Evolutionary conservation across 2,888 invertebrate species (phyloP), one percentile per base, ranked within the genome.

Genomic region (Ypsolopha scabrella): DNA sequence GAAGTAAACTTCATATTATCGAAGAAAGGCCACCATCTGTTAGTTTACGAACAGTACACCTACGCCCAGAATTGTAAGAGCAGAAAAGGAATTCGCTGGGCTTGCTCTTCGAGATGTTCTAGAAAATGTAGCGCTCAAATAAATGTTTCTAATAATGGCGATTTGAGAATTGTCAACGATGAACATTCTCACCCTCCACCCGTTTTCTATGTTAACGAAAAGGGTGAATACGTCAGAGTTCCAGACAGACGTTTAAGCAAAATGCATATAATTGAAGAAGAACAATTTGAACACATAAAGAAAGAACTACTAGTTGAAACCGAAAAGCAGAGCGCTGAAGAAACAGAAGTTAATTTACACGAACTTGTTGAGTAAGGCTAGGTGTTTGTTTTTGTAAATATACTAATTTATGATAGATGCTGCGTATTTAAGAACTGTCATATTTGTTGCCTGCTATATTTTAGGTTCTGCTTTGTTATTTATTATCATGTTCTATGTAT

Each of bases 1-100:
- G 82, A 76, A 64, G 77, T 82, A 53, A 71, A 77, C 57, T 82
- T 70, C 60, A 81, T 81, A 56, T 67, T 68, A 10, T 82, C 81
- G 35, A 76, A 78, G 58, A 79, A 70, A 52, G 81, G 82, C 3
- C 60, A 69, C 50, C 59, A 72, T 35, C 59, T 83, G 46, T 63
- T 83, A 2, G 76, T 82, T 0, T 78, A 67, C 52, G 63, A 78
- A 57, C 67, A 75, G 51, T 80, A 75, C 53, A 77, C 80, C 0
- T 83, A 62, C 51, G 76, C 81, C 0, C 65, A 63, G 55, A 76
- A 79, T 55, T 69, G 67, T 52, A 61, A 56, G 8, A 78, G 74
- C 52, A 80, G 65, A 53, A 64, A 58, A 24, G 60, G 61, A 9
- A 62, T 69, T 0, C 68, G 68, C 2, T 82, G 81, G 81, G 53